Base-by-base conservation (phyloP, 2,113 vertebrate genomes). In the Bubalus kerabau region DNA sequence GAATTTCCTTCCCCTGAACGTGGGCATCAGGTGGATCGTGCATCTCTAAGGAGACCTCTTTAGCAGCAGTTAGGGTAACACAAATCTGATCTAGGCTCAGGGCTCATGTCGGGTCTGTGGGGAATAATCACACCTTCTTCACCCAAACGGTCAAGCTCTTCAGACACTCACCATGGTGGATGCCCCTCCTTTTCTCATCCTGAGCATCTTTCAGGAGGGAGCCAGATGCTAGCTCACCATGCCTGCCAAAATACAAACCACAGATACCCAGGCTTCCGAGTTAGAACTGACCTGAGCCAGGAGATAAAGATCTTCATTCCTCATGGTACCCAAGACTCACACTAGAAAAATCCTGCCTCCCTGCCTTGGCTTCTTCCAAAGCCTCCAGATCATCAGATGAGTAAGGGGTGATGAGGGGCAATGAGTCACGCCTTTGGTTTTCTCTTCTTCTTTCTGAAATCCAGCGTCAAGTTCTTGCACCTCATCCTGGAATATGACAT, bases 51-150 rank as follows among this genome's bases (percentile, higher is more conserved):
- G 9, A 13, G 1, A 15, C 7, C 1, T 19, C 54, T 23, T 8
- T 1, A 46, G 23, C 19, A 8, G 56, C 7, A 11, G 13, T 32
- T 26, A 59, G 26, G 32, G 71, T 9, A 17, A 14, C 83, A 28
- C 11, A 2, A 7, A 1, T n/a, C 46, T 46, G 46, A 12, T 5
- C 12, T 36, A 48, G 6, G 32, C 32, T 26, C 30, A 40, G 6
- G 1, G 32, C 40, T 16, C 36, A 6, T 0, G 16, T 21, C 46
- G 16, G 15, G 15, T 46, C 7, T 10, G 0, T 5, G 9, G 4
- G 40, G 21, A 26, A n/a, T 13, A 30, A 15, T 36, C 56, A 7
- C 16, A 7, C 17, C 1, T 10, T 7, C 14, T 48, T 71, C 7
- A 6, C 15, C 54, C 26, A 11, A 30, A 71, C 0, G 30, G 50